Conservation (phyloP, 1,140 invertebrate genomes). For the Aphis gossypii region DNA sequence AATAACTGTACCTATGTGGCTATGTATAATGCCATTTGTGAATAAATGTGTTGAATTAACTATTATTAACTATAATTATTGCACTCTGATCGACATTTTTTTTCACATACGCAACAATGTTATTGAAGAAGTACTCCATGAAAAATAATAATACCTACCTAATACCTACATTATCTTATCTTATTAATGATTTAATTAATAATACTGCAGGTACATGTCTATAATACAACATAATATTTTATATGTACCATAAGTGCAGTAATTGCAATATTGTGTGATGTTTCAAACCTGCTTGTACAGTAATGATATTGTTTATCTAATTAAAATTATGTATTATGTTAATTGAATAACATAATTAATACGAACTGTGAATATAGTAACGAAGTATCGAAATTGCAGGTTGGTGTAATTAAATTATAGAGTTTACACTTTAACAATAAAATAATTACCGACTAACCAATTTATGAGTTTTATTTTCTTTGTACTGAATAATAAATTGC, state of each 20-base stretch:
- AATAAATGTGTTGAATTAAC: neutral
- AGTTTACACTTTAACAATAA: neutral
- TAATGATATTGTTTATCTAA: too few relatives aligned
- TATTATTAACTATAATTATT: neutral
- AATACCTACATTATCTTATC: neutral
- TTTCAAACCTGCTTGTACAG: neutral
- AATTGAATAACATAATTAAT: too few relatives aligned
- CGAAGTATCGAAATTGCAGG: neutral
- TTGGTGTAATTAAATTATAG: neutral
- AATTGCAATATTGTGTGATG: neutral
- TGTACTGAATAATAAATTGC: neutral
- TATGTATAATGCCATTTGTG: neutral
- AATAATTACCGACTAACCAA: neutral
- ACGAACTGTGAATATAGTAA: too few relatives aligned
- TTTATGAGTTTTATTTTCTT: too few relatives aligned
- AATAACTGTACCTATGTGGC: too few relatives aligned
- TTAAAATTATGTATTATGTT: too few relatives aligned
- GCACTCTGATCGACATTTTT: neutral
- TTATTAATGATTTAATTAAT: neutral
- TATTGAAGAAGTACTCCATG: neutral
- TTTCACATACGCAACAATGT: too few relatives aligned
- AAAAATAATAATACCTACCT: neutral
- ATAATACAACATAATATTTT: neutral
- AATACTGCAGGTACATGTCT: neutral
- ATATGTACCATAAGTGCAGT: neutral